phyloP scores from a whole-genome alignment of 2,888 invertebrate species.

The Eristalinus aeneus region DNA sequence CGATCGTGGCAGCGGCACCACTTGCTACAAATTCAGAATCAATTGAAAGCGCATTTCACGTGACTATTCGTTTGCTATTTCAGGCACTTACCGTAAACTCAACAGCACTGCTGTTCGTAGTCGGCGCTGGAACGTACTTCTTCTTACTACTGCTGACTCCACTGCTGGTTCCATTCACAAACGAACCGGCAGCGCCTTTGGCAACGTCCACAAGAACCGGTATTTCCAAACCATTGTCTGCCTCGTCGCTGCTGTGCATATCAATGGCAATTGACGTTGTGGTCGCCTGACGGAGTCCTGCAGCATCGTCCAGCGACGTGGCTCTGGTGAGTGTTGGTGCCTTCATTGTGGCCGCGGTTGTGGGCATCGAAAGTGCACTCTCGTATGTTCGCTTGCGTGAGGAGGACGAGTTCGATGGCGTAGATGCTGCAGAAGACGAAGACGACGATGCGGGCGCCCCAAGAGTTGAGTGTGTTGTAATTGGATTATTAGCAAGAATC shows the following conservation, averaged over 20 bases:
- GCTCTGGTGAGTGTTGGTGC: constrained; percentile 43
- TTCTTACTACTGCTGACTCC: constrained; percentile 72
- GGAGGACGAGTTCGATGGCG: constrained; percentile 73
- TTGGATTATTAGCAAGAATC: constrained; percentile 77
- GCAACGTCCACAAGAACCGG: constrained; percentile 35
- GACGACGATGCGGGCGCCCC: constrained; percentile 66
- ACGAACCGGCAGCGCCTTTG: constrained; percentile 26
- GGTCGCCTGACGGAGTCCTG: constrained; percentile 48
- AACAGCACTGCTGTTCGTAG: constrained; percentile 54
- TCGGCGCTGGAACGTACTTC: constrained; percentile 74
- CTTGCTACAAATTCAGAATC: constrained; percentile 10
- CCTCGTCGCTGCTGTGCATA: constrained; percentile 51
- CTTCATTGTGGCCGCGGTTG: constrained; percentile 68
- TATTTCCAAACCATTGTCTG: constrained; percentile 42
- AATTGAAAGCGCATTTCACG: not conserved
- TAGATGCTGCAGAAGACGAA: constrained; percentile 56
- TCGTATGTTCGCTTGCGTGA: constrained; percentile 79
- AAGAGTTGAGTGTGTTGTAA: constrained; percentile 75
- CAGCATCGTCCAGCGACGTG: constrained; percentile 53
- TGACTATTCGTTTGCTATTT: not conserved
- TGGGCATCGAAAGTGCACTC: constrained; percentile 77
- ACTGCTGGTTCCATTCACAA: constrained; percentile 24
- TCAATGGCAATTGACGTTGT: constrained; percentile 42
- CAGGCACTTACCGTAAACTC: constrained; percentile 62
- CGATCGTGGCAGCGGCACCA: constrained; percentile 5